Evolutionary conservation across 2,888 invertebrate genomes (phyloP).

Genomic region (Epiblema foenella): DNA sequence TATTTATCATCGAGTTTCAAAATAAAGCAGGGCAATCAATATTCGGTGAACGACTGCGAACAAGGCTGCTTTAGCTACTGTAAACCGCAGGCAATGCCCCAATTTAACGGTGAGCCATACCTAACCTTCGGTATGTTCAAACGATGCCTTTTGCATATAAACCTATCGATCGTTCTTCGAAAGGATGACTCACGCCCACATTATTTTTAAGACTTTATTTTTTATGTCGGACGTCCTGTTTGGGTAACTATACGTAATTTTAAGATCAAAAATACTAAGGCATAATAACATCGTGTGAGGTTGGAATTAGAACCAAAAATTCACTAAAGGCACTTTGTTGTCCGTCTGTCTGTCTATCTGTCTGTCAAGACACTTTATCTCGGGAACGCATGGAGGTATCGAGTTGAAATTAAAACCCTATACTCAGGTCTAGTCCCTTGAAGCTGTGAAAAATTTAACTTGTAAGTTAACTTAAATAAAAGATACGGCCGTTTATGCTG

Average conservation of each 20-base stretch:
- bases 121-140: constrained; percentile 69
- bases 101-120: constrained; percentile 67
- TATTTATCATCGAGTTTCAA: not conserved
- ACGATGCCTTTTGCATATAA: constrained; percentile 69
- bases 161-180: constrained; percentile 67
- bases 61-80: constrained; percentile 36
- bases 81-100: constrained; percentile 60
- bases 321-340: no score
- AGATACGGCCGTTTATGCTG: no score
- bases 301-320: no score
- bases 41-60: constrained; percentile 39
- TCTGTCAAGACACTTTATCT: no score
- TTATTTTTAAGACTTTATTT: constrained; percentile 47
- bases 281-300: not conserved
- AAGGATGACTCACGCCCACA: constrained; percentile 52
- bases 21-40: constrained; percentile 32
- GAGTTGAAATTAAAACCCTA: no score
- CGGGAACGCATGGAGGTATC: no score
- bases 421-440: no score
- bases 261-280: not conserved
- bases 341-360: no score
- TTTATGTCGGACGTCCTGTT: constrained; percentile 36
- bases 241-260: constrained; percentile 12
- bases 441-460: no score
- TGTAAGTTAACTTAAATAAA: no score